Evolutionary conservation across 2,113 vertebrate genomes (phyloP).

Genomic region (Sceloporus undulatus): DNA sequence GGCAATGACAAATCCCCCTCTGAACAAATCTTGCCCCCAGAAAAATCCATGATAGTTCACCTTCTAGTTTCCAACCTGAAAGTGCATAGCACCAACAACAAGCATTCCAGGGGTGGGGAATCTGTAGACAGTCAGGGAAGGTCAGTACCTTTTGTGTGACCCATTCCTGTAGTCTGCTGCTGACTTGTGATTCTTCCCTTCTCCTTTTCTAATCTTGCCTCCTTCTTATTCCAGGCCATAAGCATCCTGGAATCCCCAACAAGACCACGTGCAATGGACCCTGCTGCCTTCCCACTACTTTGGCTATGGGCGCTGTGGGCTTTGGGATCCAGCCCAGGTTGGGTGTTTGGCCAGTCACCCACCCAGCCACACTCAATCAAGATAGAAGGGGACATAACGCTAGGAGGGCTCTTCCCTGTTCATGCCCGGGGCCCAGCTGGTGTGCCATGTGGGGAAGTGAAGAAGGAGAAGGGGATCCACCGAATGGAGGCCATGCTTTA

Average conservation of each 20-base stretch:
- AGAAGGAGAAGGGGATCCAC: conserved; percentile 92
- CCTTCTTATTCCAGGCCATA: conserved; percentile 14
- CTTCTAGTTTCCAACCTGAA: too few relatives aligned
- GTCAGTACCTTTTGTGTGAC: background rate
- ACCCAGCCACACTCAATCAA: conserved; percentile 85
- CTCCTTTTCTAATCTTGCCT: background rate
- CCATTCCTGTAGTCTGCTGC: background rate
- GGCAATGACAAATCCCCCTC: too few relatives aligned
- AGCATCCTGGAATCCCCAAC: background rate
- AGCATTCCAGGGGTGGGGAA: background rate
- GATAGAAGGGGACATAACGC: conserved; percentile 88
- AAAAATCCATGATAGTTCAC: too few relatives aligned
- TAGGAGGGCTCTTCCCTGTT: conserved; percentile 90
- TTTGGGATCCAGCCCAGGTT: background rate
- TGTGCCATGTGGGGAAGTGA: conserved; percentile 85
- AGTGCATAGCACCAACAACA: background rate
- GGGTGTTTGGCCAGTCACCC: conserved; percentile 39
- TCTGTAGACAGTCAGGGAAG: background rate
- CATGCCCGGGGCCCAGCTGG: conserved; percentile 87
- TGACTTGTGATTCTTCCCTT: too few relatives aligned
- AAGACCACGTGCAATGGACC: background rate
- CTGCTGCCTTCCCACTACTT: background rate
- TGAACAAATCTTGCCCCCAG: too few relatives aligned
- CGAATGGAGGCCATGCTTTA: conserved; percentile 94
- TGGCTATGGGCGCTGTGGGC: conserved; percentile 5